Conservation (phyloP, 1,140 invertebrate genomes). For the Telenomus remus region DNA sequence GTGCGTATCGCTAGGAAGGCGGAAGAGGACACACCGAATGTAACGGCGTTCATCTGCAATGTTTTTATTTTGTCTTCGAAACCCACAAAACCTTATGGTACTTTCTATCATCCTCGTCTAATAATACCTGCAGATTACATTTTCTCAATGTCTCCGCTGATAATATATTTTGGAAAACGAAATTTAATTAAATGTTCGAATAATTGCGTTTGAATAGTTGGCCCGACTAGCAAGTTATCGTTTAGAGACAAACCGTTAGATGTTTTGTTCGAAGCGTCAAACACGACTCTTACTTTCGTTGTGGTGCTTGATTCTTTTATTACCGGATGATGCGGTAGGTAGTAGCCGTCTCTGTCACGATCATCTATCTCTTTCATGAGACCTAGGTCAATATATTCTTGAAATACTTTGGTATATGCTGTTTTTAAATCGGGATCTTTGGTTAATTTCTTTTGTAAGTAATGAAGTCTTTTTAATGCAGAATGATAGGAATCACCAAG, state of each 20-base stretch:
- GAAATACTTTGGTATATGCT: conserved; percentile 61
- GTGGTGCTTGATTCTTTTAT: not conserved
- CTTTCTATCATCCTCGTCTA: conserved; percentile 17
- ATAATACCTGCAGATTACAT: conserved; percentile 49
- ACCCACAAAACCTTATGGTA: conserved; percentile 50
- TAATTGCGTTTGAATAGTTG: conserved; percentile 15
- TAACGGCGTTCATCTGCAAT: conserved; percentile 19
- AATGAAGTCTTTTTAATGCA: conserved; percentile 34
- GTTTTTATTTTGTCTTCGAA: not conserved
- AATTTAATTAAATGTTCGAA: conserved; percentile 24
- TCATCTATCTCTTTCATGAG: conserved; percentile 60
- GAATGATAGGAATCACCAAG: conserved; percentile 40
- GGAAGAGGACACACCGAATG: conserved; percentile 12
- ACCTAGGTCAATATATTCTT: conserved; percentile 64
- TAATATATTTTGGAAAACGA: conserved; percentile 25
- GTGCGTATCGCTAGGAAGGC: conserved; percentile 8
- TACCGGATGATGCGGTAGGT: conserved; percentile 5
- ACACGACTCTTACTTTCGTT: conserved; percentile 7
- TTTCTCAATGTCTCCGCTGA: conserved; percentile 52
- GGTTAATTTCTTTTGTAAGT: conserved; percentile 42
- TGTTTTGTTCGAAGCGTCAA: conserved; percentile 14
- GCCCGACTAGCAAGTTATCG: conserved; percentile 5
- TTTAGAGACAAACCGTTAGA: not conserved
- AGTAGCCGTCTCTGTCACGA: not conserved
- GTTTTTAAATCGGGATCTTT: conserved; percentile 46